Evolutionary conservation across 2,113 vertebrate genomes (phyloP).

Genomic region (Strigops habroptila): DNA sequence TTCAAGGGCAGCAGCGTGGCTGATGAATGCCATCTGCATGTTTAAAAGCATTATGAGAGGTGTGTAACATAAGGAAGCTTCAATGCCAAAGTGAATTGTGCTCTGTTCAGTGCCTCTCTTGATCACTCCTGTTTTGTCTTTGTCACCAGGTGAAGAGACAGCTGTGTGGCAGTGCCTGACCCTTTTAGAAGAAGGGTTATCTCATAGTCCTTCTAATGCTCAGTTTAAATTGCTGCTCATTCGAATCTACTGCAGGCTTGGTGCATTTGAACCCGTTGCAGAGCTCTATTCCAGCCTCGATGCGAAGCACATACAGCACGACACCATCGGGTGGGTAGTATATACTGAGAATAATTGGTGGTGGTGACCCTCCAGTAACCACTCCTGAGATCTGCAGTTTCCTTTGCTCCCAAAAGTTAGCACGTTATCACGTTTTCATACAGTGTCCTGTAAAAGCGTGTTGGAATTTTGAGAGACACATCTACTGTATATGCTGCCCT

Average conservation of each 20-base stretch:
- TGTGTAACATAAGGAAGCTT: too few relatives aligned
- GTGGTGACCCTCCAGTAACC: background rate
- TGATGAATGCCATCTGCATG: background rate
- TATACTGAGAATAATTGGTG: slow-evolving; percentile 68
- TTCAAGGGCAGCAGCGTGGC: background rate
- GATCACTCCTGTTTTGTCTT: background rate
- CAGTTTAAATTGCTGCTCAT: slow-evolving; percentile 98
- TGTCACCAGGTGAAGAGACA: slow-evolving; percentile 81
- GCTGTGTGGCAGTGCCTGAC: slow-evolving; percentile 87
- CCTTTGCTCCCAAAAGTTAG: background rate
- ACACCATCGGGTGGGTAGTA: slow-evolving; percentile 94
- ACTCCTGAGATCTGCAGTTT: background rate
- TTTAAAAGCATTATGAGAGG: background rate
- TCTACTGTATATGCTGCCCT: fast-evolving
- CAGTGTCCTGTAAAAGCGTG: fast-evolving
- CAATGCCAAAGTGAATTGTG: fast-evolving
- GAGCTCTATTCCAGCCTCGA: slow-evolving; percentile 96
- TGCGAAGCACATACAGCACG: slow-evolving; percentile 96
- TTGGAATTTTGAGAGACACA: background rate
- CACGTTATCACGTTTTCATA: background rate
- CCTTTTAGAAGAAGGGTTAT: slow-evolving; percentile 87
- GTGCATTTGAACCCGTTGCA: slow-evolving; percentile 93
- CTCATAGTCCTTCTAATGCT: slow-evolving; percentile 89
- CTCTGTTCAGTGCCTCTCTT: background rate
- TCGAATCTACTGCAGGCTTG: slow-evolving; percentile 91